phyloP scores from a whole-genome alignment of 2,113 vertebrate species.

The Barnardius zonarius region DNA sequence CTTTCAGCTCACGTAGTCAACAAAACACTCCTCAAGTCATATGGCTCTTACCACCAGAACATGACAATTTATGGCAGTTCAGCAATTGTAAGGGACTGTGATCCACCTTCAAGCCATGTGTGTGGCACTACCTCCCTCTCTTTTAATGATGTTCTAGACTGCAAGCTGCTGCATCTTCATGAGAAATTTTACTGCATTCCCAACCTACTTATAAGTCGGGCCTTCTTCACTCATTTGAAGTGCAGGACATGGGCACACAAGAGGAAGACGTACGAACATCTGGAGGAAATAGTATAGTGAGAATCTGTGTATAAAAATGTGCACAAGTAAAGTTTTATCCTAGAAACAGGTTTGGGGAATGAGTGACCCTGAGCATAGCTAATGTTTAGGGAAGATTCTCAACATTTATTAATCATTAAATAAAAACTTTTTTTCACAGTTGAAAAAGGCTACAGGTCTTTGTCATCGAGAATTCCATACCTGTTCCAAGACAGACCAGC shows the following conservation, averaged over 20 bases:
- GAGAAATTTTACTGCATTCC: neutral
- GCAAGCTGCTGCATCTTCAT: neutral
- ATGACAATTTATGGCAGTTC: neutral
- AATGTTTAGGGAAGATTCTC: neutral
- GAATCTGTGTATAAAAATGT: neutral
- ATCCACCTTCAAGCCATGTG: neutral
- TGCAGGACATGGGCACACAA: neutral
- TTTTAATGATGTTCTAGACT: neutral
- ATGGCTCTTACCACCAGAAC: neutral
- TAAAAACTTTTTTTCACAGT: neutral
- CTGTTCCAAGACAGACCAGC: conserved; percentile 89
- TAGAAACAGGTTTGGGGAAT: neutral
- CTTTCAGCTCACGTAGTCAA: neutral
- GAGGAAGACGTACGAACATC: neutral
- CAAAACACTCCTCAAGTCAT: neutral
- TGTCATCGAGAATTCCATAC: conserved; percentile 64
- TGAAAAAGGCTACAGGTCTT: neutral
- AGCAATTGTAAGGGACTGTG: neutral
- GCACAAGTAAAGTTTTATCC: neutral
- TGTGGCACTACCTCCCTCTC: neutral
- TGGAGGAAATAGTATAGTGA: neutral
- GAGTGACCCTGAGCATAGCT: neutral
- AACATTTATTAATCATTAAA: neutral
- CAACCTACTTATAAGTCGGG: neutral
- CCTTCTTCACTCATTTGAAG: neutral